Conservation (phyloP, 2,113 vertebrate genomes). For the Orcinus orca region DNA sequence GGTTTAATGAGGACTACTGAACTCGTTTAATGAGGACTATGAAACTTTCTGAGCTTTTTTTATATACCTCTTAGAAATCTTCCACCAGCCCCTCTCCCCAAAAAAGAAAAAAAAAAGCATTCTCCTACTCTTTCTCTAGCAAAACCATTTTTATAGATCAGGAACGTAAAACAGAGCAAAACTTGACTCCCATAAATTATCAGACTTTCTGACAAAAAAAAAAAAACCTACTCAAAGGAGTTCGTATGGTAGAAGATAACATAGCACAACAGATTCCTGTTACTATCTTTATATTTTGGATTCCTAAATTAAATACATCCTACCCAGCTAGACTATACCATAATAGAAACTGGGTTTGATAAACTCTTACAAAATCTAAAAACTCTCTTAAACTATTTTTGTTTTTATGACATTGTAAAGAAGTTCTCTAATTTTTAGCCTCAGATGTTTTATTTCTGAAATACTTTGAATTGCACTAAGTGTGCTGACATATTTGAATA, state of each 20-base stretch:
- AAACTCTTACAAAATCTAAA: neutral
- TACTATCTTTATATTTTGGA: neutral
- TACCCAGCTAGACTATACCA: neutral
- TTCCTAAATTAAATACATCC: neutral
- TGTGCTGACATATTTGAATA: slow-evolving; percentile 35
- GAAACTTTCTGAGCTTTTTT: neutral
- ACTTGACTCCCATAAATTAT: neutral
- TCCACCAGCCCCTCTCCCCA: neutral
- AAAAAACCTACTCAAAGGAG: neutral
- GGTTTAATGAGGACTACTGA: neutral
- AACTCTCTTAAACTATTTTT: neutral
- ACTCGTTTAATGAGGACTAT: neutral
- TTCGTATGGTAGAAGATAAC: neutral
- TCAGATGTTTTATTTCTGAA: slow-evolving; percentile 54
- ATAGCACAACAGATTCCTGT: neutral
- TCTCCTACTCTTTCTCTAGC: neutral
- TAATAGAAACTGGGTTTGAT: neutral
- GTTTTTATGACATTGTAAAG: slow-evolving; percentile 20
- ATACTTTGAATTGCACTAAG: slow-evolving; percentile 32
- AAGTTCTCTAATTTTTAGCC: neutral
- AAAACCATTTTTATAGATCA: slow-evolving; percentile 24
- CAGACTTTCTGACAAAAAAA: neutral
- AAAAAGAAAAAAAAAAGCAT: neutral
- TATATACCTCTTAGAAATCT: neutral
- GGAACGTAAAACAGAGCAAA: slow-evolving; percentile 25